Base-by-base conservation (phyloP, 2,888 invertebrate genomes). In the Sinelater perroti region DNA sequence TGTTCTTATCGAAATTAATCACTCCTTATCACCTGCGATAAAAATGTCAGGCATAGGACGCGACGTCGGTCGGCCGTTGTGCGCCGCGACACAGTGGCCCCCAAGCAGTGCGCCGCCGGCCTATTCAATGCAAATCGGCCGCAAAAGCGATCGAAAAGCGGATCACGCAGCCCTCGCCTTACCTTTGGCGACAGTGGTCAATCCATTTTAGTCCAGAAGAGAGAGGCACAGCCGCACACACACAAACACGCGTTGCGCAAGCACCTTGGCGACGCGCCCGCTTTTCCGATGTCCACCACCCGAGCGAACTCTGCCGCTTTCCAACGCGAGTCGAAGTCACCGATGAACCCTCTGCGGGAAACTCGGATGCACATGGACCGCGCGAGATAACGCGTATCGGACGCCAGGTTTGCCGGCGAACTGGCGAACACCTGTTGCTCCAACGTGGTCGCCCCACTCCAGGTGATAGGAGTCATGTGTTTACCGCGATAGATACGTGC, bases 361-460 rank as follows among this genome's bases (percentile, higher is more conserved):
- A n/a, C n/a, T n/a, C n/a, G n/a, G n/a, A n/a, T n/a, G n/a, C n/a
- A n/a, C n/a, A n/a, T n/a, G n/a, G n/a, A n/a, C n/a, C n/a, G n/a
- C n/a, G n/a, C n/a, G n/a, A n/a, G n/a, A n/a, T n/a, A n/a, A n/a
- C 11, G 28, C 38, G 20, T 40, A 30, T 30, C 56, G 42, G 54
- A 47, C 24, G 35, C 57, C 59, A 59, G 59, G 65, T 64, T 61
- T 66, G 60, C 65, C 68, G 68, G 64, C 64, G 56, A 40, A 69
- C 69, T 69, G 63, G 66, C 60, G 60, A 56, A 67, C 69, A 69
- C 69, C 69, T 69, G 69, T 69, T 69, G 68, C 62, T 65, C 63
- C 57, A 66, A 63, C 66, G 61, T 66, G 68, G 57, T 67, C 33
- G 36, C 61, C 59, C 62, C 65, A 57, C 60, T 59, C 60, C 17